Base-by-base conservation (phyloP, 2,797 vertebrate genomes). In the Notolepis coatsorum region DNA sequence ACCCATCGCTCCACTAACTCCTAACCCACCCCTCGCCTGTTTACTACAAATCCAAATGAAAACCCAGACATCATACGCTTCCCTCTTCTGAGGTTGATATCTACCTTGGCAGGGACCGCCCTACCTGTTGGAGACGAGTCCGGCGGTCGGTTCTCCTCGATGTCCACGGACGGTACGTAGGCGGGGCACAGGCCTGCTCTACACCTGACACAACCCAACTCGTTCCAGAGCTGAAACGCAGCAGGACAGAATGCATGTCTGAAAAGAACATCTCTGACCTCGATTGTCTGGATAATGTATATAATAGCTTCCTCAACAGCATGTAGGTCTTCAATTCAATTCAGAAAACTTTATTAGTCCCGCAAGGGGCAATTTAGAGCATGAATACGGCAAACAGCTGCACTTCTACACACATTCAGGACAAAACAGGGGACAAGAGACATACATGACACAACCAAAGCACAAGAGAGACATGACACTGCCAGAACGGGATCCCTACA, bases 61-160 rank as follows among this genome's bases (percentile, higher is more conserved):
- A 75, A 70, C 21, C 48, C 45, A n/a, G n/a, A n/a, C 20, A 15
- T 10, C 0, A 0, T 52, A 35, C 25, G 17, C 56, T 71, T 67
- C 47, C 35, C 41, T 42, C 38, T 18, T 39, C 58, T 66, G 64
- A 64, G 69, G 24, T 53, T 57, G 38, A 66, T 24, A 55, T 75
- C 84, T 77, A 84, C n/a, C n/a, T n/a, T n/a, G 28, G 37, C 24
- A 69, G 57, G 42, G 57, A 50, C 37, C 45, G 30, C 68, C 95
- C 55, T 96, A 99, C 98, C 97, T 98, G 96, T 95, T 61, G 94
- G 79, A 10, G 94, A 90, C 7, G 95, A 88, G 24, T 93, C 88
- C 75, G 93, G 94, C n/a, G 94, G 90, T 60, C 91, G 84, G 66
- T 84, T 77, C 43, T 48, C 88, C 79, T 91, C 87, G 0, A 84